Evolutionary conservation across 2,888 invertebrate genomes (phyloP).

Genomic region (Noctua fimbriata): DNA sequence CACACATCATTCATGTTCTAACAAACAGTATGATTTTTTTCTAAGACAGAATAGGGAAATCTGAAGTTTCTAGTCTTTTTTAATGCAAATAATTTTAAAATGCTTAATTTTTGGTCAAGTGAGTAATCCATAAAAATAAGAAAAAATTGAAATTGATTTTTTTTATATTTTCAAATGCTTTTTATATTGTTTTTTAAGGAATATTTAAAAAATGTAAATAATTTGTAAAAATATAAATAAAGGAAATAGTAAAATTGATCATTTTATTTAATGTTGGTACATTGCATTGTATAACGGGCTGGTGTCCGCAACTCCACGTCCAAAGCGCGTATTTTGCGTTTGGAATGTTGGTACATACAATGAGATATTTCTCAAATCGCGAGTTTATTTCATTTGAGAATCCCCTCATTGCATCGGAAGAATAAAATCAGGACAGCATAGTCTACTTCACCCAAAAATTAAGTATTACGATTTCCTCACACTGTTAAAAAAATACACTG

Average conservation of each 20-base stretch:
- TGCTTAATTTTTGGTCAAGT: neutral
- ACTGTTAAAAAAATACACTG: neutral
- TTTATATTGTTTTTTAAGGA: no score
- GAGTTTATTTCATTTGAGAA: neutral
- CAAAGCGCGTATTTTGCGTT: no score
- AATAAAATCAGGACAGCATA: neutral
- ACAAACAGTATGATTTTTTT: conserved; percentile 2
- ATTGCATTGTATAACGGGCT: no score
- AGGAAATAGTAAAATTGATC: no score
- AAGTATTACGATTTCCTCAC: neutral
- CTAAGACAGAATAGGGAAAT: neutral
- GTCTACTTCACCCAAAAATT: neutral
- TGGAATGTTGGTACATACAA: neutral
- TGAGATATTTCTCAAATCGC: neutral
- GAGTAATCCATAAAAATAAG: neutral
- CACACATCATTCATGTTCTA: conserved; percentile 14
- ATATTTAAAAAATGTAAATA: no score
- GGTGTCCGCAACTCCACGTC: no score
- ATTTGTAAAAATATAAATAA: no score
- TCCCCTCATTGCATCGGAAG: neutral
- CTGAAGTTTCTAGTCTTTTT: neutral
- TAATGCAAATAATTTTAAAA: neutral
- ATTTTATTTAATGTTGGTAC: no score
- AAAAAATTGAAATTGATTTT: no score
- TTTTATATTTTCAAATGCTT: no score